Evolutionary conservation across 2,113 vertebrate genomes (phyloP).

Genomic region (Mustelus asterias): DNA sequence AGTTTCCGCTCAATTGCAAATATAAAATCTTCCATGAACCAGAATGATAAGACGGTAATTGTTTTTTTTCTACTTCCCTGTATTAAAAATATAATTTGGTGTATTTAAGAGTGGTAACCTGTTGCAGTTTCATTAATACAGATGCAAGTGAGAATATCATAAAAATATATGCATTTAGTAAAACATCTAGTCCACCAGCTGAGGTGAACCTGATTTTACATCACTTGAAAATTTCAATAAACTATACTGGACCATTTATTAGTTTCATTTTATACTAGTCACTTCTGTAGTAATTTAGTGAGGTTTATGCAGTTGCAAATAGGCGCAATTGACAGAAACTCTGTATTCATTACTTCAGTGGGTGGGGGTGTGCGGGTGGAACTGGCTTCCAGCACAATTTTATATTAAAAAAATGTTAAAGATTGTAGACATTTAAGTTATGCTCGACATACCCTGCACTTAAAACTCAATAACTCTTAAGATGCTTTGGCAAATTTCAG

Average conservation of each 20-base stretch:
- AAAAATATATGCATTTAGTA: background rate
- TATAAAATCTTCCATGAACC: background rate
- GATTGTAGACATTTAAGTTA: background rate
- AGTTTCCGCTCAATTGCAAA: background rate
- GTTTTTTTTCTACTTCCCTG: too few species aligned
- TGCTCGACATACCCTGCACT: background rate
- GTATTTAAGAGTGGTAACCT: background rate
- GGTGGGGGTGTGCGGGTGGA: background rate
- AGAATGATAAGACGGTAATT: background rate
- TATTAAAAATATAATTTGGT: background rate
- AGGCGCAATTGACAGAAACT: background rate
- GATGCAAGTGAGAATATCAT: background rate
- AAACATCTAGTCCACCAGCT: background rate
- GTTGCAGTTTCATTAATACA: background rate
- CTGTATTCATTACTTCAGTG: background rate
- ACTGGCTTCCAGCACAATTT: background rate
- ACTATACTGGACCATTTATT: background rate
- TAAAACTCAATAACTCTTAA: background rate
- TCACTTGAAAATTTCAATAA: background rate
- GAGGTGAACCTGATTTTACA: background rate
- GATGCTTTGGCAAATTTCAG: background rate
- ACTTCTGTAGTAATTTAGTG: background rate
- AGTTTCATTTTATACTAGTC: background rate
- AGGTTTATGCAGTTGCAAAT: background rate
- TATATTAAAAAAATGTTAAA: background rate